These are phyloP conservation scores for Petrolisthes manimaculis DNA, from an alignment of 2,888 invertebrate genomes.

Conservation along the genomic window DNA sequence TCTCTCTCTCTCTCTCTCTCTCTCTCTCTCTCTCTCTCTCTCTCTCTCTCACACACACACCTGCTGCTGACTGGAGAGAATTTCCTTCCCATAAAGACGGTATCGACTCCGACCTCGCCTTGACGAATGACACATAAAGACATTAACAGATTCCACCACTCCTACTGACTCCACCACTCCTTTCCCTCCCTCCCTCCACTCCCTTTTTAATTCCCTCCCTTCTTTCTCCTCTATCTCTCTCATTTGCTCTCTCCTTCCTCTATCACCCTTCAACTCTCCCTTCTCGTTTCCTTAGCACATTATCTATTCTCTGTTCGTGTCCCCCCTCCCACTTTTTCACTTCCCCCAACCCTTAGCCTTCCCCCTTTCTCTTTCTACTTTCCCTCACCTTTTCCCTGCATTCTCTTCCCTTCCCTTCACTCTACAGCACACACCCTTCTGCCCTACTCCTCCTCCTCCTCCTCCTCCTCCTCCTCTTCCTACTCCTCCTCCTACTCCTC, in stretches of 20 bases:
- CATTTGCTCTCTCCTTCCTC: background rate
- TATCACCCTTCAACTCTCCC: background rate
- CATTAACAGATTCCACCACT: too few relatives aligned
- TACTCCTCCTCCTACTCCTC: background rate
- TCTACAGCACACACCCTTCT: background rate
- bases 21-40: slow-evolving; percentile 4
- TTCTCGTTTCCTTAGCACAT: background rate
- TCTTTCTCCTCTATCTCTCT: background rate
- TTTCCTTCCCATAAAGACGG: too few relatives aligned
- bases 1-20: background rate
- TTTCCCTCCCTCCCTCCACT: background rate
- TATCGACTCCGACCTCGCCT: too few relatives aligned
- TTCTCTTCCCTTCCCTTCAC: background rate
- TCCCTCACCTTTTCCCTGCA: background rate
- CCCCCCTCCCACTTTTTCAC: background rate
- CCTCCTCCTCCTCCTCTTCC: background rate
- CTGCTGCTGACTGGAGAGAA: too few relatives aligned
- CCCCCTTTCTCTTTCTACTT: background rate
- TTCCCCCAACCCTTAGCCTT: background rate
- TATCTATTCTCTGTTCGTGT: background rate
- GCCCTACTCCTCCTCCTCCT: background rate
- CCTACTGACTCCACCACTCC: background rate
- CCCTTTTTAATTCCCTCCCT: background rate
- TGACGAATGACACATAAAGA: too few relatives aligned
- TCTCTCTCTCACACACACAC: too few relatives aligned